Base-by-base conservation (phyloP, 1,140 invertebrate species). In the Scaptodrosophila lebanonensis region DNA sequence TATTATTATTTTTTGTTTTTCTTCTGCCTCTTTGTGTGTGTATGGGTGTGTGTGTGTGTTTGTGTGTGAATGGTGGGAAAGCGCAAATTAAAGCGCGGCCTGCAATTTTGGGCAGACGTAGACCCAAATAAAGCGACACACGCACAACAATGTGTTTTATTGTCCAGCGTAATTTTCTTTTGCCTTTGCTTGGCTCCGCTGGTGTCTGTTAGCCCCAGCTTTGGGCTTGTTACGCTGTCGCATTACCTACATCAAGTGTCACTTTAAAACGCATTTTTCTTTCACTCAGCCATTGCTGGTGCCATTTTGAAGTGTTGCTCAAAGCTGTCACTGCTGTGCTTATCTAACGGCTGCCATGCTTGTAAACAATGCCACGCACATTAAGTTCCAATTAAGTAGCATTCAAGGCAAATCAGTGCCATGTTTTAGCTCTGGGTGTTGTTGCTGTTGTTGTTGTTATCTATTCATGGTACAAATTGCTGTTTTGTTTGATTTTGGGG, bases 361-460 rank as follows among this genome's bases (percentile, higher is more conserved):
- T 67, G 73, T 77, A 79, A 79, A 77, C 73, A 77, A 79, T 77
- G 68, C 75, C 53, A 62, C 52, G 64, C 52, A 77, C 75, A 77
- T 77, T 82, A 77, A 77, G 68, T 82, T 77, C 75, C 73, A 77
- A 77, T 77, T 77, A 77, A 61, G 69, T 79, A 73, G 65, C 75
- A 77, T 68, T 77, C 68, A 63, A 68, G 59, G 39, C 53, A 68
- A 79, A 77, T 76, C 72, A 53, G 36, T 48, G 43, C 27, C 2
- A 44, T 35, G 42, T 56, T 54, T 65, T 65, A 52, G 51, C 6
- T 15, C 18, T 25, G 12, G 16, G n/a, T 15, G 9, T 2, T 17
- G 5, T 12, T 35, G 12, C 27, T 39, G 25, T 6, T 47, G n/a
- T n/a, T n/a, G n/a, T n/a, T n/a, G n/a, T n/a, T n/a, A n/a, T n/a